These are phyloP conservation scores for Cotesia congregata DNA, from an alignment of 2,888 invertebrate genomes.

Conservation along the genomic window DNA sequence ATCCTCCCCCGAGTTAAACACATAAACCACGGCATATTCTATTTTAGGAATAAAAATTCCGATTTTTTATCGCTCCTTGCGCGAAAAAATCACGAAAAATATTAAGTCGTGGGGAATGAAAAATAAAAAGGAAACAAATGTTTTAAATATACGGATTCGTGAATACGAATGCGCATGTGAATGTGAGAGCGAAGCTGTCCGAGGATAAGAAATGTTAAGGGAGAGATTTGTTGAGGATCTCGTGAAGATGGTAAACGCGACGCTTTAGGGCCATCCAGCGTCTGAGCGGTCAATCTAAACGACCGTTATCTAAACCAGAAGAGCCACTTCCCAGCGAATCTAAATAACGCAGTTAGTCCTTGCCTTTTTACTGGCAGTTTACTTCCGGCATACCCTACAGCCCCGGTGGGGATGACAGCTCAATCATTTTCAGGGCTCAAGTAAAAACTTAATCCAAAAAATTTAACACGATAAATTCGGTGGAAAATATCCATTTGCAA, in stretches of 20 bases:
- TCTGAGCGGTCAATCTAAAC: slow-evolving; percentile 68
- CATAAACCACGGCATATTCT: slow-evolving; percentile 65
- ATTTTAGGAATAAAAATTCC: slow-evolving; percentile 58
- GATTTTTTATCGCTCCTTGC: not conserved
- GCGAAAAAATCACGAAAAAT: slow-evolving; percentile 18
- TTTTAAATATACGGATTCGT: not conserved
- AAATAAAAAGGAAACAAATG: slow-evolving; percentile 43
- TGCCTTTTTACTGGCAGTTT: slow-evolving; percentile 19
- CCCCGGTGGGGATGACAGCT: not conserved
- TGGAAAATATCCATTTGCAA: not conserved
- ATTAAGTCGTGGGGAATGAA: not conserved
- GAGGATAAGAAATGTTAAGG: slow-evolving; percentile 20
- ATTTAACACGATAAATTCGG: too few species aligned
- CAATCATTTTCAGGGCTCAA: not conserved
- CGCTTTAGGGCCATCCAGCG: slow-evolving; percentile 68
- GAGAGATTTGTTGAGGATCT: slow-evolving; percentile 12
- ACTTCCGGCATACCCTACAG: slow-evolving; percentile 14
- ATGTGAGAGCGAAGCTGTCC: slow-evolving; percentile 41
- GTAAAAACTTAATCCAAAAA: not conserved
- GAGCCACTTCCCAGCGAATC: slow-evolving; percentile 54
- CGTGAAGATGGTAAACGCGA: slow-evolving; percentile 59
- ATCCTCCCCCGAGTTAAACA: slow-evolving; percentile 42
- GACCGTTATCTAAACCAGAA: slow-evolving; percentile 61
- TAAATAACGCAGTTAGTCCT: slow-evolving; percentile 60
- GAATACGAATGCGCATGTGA: slow-evolving; percentile 5